phyloP scores from a whole-genome alignment of 2,888 invertebrate species.

The Thysanoteuthis rhombus region DNA sequence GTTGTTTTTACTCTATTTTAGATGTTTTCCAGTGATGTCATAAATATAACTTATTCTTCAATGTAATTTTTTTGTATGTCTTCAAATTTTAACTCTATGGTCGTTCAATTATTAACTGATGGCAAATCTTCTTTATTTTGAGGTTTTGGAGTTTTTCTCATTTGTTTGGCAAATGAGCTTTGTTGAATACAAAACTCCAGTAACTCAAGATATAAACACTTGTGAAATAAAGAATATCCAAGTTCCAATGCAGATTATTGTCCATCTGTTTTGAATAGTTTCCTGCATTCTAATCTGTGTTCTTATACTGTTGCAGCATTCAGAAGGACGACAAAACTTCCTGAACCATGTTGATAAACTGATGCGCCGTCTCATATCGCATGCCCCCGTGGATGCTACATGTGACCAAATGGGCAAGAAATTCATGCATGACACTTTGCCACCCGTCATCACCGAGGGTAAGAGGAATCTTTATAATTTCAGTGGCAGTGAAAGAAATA shows the following conservation, averaged over 20 bases:
- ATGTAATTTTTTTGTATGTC: too few species aligned
- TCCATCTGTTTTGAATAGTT: background rate
- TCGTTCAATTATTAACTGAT: too few species aligned
- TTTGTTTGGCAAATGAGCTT: too few species aligned
- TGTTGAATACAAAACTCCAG: too few species aligned
- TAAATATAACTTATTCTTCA: too few species aligned
- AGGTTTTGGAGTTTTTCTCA: background rate
- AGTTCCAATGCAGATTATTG: background rate
- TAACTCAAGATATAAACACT: too few species aligned
- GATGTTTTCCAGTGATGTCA: too few species aligned
- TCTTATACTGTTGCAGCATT: slow-evolving; percentile 47
- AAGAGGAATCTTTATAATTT: slow-evolving; percentile 29
- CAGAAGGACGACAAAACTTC: slow-evolving; percentile 67
- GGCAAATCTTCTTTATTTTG: too few species aligned
- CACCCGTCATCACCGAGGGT: slow-evolving; percentile 77
- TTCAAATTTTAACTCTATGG: too few species aligned
- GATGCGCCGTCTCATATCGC: slow-evolving; percentile 73
- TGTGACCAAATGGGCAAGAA: slow-evolving; percentile 87
- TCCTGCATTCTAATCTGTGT: background rate
- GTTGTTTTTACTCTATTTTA: too few species aligned
- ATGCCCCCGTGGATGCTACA: slow-evolving; percentile 79
- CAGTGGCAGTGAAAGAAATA: too few species aligned
- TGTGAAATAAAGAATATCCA: background rate
- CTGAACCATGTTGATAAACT: slow-evolving; percentile 71
- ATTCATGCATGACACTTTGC: slow-evolving; percentile 86